phyloP scores from a whole-genome alignment of 2,888 invertebrate species.

The Choristoneura rosaceana region DNA sequence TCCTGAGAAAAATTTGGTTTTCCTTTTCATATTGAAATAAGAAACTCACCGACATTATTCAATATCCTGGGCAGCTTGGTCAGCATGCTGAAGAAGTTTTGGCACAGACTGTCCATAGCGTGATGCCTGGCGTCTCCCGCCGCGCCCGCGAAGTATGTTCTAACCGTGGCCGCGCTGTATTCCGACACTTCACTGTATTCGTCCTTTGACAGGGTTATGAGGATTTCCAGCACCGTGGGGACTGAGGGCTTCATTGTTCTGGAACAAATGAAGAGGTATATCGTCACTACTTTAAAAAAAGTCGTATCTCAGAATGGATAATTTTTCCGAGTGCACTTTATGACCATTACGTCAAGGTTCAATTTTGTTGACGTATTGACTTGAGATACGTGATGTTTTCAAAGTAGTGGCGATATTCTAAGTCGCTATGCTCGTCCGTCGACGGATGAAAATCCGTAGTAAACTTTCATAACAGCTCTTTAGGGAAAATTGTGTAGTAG shows the following conservation, averaged over 20 bases:
- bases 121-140: conserved; percentile 63
- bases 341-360: no score
- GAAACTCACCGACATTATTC: conserved; percentile 84
- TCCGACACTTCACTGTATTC: conserved; percentile 81
- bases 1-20: no score
- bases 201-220: conserved; percentile 89
- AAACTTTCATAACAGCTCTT: no score
- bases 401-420: no score
- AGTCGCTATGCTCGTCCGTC: no score
- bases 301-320: no score
- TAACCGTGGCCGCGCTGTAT: conserved; percentile 72
- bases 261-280: conserved; percentile 43
- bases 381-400: no score
- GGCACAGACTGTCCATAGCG: conserved; percentile 84
- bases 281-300: no score
- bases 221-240: conserved; percentile 87
- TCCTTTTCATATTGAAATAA: background rate
- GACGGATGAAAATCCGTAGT: no score
- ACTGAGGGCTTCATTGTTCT: conserved; percentile 88
- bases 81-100: conserved; percentile 86
- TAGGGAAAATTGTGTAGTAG: no score
- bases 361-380: no score
- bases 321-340: no score
- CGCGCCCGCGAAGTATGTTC: conserved; percentile 56
- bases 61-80: conserved; percentile 88